A percentile compares a stretch with the other conserved stretches of the same genome.
Conservation (phyloP, 2,888 invertebrate species). For the Cheilosia urbana region DNA sequence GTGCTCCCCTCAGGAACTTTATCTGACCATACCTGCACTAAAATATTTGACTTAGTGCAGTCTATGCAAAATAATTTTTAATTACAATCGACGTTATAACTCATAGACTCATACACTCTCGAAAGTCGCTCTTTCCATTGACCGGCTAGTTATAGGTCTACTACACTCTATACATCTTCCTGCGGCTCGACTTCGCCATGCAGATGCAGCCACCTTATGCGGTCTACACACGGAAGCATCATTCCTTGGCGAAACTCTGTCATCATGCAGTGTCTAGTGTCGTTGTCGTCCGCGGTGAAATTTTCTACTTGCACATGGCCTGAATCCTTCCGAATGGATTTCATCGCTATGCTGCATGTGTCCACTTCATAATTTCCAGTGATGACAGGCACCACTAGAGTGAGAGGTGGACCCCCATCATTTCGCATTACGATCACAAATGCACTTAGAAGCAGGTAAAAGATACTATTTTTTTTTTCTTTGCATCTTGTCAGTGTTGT, state of each 20-base stretch:
- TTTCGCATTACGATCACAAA: conserved; percentile 71
- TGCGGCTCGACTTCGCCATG: not conserved
- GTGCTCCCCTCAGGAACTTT: too few species aligned
- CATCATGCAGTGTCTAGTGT: conserved; percentile 25
- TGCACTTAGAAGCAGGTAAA: conserved; percentile 71
- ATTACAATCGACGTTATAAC: conserved; percentile 11
- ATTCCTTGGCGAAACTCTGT: conserved; percentile 60
- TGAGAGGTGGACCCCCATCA: conserved; percentile 75
- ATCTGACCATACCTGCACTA: too few species aligned
- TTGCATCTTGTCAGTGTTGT: not conserved
- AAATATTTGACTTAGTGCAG: not conserved
- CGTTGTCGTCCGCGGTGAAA: conserved; percentile 42
- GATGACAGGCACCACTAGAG: conserved; percentile 66
- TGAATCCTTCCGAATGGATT: conserved; percentile 74
- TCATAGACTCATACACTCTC: not conserved
- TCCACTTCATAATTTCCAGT: conserved; percentile 72
- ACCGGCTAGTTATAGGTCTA: too few species aligned
- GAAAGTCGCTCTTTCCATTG: conserved; percentile 19
- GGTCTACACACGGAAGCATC: conserved; percentile 71
- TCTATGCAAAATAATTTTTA: conserved; percentile 15
- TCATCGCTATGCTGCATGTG: conserved; percentile 73
- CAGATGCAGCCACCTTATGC: conserved; percentile 39
- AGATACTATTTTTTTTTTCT: conserved; percentile 42
- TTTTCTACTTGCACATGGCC: conserved; percentile 70
- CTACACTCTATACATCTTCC: not conserved